Evolutionary conservation across 2,888 invertebrate genomes (phyloP), one percentile per base, ranked within the genome.

Genomic region (Athalia rosae): DNA sequence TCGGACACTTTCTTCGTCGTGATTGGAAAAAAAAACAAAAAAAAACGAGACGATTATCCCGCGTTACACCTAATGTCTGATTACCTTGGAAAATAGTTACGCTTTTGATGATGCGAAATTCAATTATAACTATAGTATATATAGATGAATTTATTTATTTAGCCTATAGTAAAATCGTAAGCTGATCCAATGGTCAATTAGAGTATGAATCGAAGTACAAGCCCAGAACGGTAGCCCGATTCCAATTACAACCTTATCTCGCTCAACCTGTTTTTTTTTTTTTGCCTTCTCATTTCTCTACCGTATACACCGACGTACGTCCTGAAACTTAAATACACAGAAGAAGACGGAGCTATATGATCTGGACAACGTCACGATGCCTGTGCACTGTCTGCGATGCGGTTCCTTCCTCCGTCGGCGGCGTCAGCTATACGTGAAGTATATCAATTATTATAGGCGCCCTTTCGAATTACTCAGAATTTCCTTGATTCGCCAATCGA

Each of bases 291-390:
- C 28, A 28, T 28, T 28, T 28, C 28, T 28, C 28, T 28, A 28
- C 28, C 28, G 28, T 28, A n/a, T n/a, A n/a, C n/a, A 28, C 28
- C 28, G 28, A 85, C 85, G 84, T 84, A 84, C 84, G 83, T 83
- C 80, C 81, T 83, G 81, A 84, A 85, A 80, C 81, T 82, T 78
- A 82, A 84, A 84, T 82, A 83, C 83, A 81, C 71, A 79, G 85
- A 84, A 81, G 82, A 82, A 83, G 82, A 84, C 81, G 80, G 81
- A 81, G 78, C 79, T 71, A 79, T 28, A 28, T 77, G 84, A 63
- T 87, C 87, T 87, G 87, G 85, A 83, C 80, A 84, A 73, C 81
- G 77, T 87, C 86, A 84, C 50, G 79, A 67, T 64, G 71, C 80
- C 28, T 28, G 28, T 28, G 28, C 79, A 78, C 79, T 74, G 74